Conservation (phyloP, 2,113 vertebrate genomes). For the Leptocoma aspasia region DNA sequence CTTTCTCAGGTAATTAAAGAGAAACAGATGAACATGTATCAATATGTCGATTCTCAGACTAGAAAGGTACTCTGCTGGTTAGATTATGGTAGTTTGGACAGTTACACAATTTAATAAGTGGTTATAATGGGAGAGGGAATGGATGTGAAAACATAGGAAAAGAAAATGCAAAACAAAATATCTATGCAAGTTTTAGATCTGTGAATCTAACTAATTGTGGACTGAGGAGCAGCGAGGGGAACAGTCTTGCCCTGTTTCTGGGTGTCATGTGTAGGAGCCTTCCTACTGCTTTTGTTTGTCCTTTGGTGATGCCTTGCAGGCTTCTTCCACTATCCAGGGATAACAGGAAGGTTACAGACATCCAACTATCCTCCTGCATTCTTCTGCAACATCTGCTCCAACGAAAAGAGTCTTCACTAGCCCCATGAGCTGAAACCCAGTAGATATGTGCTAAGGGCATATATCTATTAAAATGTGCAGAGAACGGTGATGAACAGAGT, state of each 20-base stretch:
- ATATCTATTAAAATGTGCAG: not conserved
- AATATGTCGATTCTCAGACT: not conserved
- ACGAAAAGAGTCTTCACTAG: not conserved
- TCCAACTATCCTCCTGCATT: not conserved
- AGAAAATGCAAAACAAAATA: not conserved
- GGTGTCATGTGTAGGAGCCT: not conserved
- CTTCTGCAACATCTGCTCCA: not conserved
- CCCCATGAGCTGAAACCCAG: not conserved
- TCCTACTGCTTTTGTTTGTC: not conserved
- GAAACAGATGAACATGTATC: not conserved
- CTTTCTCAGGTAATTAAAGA: conserved; percentile 18
- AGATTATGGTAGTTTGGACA: not conserved
- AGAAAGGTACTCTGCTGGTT: not conserved
- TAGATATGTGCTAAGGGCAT: not conserved
- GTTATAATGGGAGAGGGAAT: not conserved
- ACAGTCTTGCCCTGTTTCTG: not conserved
- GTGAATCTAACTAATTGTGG: not conserved
- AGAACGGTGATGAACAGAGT: not conserved
- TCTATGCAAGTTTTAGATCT: not conserved
- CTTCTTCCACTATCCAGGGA: not conserved
- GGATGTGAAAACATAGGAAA: not conserved
- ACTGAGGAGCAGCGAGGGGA: not conserved
- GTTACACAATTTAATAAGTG: not conserved
- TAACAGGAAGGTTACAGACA: not conserved
- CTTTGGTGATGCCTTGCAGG: not conserved